Evolutionary conservation across 2,113 vertebrate species (phyloP).

Genomic region (Erythrocebus patas): DNA sequence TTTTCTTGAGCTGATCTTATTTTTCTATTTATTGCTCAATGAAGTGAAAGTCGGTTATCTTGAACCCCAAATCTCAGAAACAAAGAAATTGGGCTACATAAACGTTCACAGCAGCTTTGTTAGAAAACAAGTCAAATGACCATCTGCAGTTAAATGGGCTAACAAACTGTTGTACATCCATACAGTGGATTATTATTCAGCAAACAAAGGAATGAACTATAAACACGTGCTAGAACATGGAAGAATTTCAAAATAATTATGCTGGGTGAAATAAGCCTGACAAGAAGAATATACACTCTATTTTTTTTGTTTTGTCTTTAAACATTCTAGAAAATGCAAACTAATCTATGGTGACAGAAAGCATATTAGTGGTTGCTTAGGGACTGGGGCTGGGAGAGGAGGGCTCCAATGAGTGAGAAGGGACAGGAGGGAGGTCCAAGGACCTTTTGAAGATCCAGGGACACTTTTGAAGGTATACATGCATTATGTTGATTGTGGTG

Average conservation of each 20-base stretch:
- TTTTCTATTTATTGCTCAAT: background rate
- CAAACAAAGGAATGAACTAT: background rate
- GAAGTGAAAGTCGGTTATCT: background rate
- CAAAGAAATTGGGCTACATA: background rate
- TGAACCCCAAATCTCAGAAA: background rate
- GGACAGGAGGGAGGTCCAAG: background rate
- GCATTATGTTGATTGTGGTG: background rate
- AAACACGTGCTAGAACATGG: background rate
- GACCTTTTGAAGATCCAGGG: background rate
- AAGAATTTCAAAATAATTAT: conserved; percentile 8
- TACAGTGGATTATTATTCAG: background rate
- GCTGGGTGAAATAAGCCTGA: background rate
- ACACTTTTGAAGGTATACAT: background rate
- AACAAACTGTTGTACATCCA: background rate
- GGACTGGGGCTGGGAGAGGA: background rate
- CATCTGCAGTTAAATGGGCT: background rate
- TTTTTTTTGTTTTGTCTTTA: background rate
- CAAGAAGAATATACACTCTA: background rate
- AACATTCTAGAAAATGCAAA: background rate
- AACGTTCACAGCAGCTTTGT: background rate
- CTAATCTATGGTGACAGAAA: background rate
- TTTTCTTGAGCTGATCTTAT: background rate
- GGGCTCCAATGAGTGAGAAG: background rate
- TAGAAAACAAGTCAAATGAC: background rate
- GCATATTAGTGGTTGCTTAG: background rate